A percentile compares a stretch with the other conserved stretches of the same genome.
Conservation (phyloP, 92 coral and sea anemone species). For the Zoanthus sociatus region DNA sequence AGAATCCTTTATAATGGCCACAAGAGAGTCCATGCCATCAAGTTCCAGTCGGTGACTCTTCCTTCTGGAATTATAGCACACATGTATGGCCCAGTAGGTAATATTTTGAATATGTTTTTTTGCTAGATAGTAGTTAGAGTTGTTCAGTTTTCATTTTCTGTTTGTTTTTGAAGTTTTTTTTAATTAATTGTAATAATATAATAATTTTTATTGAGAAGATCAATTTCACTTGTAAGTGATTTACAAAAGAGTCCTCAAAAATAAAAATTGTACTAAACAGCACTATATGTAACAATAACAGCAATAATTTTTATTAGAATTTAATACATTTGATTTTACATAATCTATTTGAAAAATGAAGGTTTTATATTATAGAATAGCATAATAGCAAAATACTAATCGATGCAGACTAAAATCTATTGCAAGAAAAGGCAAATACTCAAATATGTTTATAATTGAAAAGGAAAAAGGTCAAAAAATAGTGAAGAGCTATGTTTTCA, state of each 20-base stretch:
- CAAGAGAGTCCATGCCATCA: slow-evolving; percentile 15
- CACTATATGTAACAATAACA: slow-evolving; percentile 5
- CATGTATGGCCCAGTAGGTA: slow-evolving; percentile 27
- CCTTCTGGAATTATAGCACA: slow-evolving; percentile 23
- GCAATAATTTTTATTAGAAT: neutral
- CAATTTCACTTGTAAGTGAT: neutral
- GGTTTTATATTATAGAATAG: neutral
- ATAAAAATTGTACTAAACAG: neutral
- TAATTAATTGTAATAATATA: neutral
- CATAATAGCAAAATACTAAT: slow-evolving; percentile 7
- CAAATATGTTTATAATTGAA: neutral
- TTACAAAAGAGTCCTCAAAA: slow-evolving; percentile 4
- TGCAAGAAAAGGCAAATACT: slow-evolving; percentile 13
- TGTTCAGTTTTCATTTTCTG: slow-evolving; percentile 2
- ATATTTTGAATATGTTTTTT: slow-evolving; percentile 1
- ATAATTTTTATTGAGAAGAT: no score
- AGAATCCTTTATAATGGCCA: slow-evolving; percentile 24
- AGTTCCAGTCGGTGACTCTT: slow-evolving; percentile 20
- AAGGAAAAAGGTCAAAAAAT: slow-evolving; percentile 6
- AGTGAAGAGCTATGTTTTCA: slow-evolving; percentile 15
- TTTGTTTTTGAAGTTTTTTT: neutral
- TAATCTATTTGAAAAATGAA: neutral
- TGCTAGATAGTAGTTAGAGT: neutral
- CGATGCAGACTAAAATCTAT: slow-evolving; percentile 10
- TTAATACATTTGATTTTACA: slow-evolving; percentile 6